Evolutionary conservation across 2,888 invertebrate species (phyloP).

Genomic region (Digitonthophagus gazella): DNA sequence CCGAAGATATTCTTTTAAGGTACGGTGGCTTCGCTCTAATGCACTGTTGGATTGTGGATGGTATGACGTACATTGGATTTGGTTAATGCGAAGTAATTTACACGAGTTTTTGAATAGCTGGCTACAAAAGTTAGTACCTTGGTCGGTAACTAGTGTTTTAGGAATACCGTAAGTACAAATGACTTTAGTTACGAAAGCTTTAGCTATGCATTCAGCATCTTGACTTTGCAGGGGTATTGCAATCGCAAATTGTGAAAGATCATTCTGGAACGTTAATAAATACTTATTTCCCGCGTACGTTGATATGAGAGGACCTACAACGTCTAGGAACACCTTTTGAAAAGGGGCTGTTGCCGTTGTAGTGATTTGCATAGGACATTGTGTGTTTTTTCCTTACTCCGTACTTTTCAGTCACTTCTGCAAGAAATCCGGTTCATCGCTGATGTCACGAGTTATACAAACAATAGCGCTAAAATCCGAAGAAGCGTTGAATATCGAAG

Average conservation of each 20-base stretch:
- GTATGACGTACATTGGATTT: constrained; percentile 37
- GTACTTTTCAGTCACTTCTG: neutral
- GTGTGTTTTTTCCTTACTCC: constrained; percentile 24
- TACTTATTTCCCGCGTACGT: constrained; percentile 36
- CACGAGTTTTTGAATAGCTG: constrained; percentile 37
- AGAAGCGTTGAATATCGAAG: neutral
- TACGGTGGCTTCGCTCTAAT: constrained; percentile 39
- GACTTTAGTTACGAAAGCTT: constrained; percentile 30
- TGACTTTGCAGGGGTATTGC: constrained; percentile 30
- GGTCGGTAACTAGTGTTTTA: constrained; percentile 37
- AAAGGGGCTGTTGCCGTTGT: constrained; percentile 38
- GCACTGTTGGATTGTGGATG: constrained; percentile 40
- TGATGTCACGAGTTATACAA: neutral
- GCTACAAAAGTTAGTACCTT: constrained; percentile 37
- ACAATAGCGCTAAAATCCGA: neutral
- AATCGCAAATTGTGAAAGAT: constrained; percentile 18
- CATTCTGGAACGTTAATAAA: too few relatives aligned
- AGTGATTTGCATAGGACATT: constrained; percentile 42
- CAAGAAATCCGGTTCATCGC: neutral
- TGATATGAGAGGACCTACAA: constrained; percentile 39
- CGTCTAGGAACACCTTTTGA: constrained; percentile 38
- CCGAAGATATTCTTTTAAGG: constrained; percentile 39
- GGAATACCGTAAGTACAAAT: constrained; percentile 38
- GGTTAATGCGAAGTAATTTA: constrained; percentile 37
- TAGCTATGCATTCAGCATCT: constrained; percentile 34